phyloP scores from a whole-genome alignment of 2,113 vertebrate species.

The Bubo blakistoni region DNA sequence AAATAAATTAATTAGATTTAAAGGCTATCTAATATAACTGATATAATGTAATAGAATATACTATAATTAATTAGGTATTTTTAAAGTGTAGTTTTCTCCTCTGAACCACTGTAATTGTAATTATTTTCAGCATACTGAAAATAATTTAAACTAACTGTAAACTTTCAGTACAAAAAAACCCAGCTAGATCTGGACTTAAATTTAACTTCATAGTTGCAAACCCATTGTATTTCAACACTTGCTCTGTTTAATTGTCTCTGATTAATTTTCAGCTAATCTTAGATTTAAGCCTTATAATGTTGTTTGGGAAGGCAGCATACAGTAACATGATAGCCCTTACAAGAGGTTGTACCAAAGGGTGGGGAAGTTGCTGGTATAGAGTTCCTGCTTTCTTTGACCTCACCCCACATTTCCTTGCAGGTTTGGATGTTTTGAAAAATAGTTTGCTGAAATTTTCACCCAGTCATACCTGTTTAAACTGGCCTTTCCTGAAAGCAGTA shows the following conservation, averaged over 20 bases:
- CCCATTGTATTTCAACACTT: neutral
- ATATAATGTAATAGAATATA: neutral
- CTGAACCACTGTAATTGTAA: neutral
- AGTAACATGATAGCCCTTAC: neutral
- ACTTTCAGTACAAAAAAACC: neutral
- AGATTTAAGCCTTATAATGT: neutral
- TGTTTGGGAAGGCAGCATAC: neutral
- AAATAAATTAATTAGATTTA: neutral
- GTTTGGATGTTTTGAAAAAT: neutral
- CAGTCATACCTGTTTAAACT: neutral
- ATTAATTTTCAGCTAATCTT: neutral
- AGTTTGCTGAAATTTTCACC: neutral
- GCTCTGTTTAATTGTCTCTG: neutral
- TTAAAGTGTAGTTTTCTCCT: neutral
- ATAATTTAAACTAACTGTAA: neutral
- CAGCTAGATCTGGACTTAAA: neutral
- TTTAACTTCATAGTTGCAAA: neutral
- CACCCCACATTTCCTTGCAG: neutral
- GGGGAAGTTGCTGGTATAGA: neutral
- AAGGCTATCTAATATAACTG: neutral
- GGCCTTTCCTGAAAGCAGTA: neutral
- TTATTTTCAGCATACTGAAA: neutral
- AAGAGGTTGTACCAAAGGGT: neutral
- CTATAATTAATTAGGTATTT: neutral
- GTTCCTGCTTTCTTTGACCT: conserved; percentile 6